Base-by-base conservation (phyloP, 2,113 vertebrate genomes). In the Notothenia coriiceps region DNA sequence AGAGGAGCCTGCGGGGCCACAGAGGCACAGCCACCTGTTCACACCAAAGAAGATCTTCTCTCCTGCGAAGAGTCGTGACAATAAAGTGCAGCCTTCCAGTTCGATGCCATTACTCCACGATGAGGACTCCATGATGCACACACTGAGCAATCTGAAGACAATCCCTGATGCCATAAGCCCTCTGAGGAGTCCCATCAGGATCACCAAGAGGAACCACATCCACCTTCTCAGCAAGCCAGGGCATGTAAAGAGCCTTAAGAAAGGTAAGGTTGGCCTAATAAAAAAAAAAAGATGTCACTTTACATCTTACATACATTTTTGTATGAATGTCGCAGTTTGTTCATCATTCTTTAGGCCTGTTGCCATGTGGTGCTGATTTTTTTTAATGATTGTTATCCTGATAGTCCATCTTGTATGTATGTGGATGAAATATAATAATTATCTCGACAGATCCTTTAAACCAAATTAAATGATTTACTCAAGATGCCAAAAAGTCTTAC, bases 161-260 rank as follows among this genome's bases (percentile, higher is more conserved):
- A 97, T 99, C 86, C 97, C 98, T 0, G 96, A 97, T 74, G 93
- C 92, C 40, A 97, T 99, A 77, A 99, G 98, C 87, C 98, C 98
- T 22, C 92, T 99, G 73, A 97, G 96, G 88, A 99, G 98, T 85
- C 98, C 98, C 0, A 79, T 96, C n/a, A 96, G 95, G 56, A 93
- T 95, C 10, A 83, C 94, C 80, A 92, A 92, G 87, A 97, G 94
- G 92, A 88, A 83, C 66, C 92, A 91, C 44, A 60, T 92, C 81
- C 94, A 96, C 64, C 83, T 89, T 65, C 89, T 94, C 25, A 93
- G 88, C 87, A 97, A 94, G 88, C 91, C 93, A 60, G 84, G 93
- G 5, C 93, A 94, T 52, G 93, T 94, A 77, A 97, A 95, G 91
- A 95, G 93, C 89, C 95, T 93, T 40, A 94, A 89, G 74, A 97